Evolutionary conservation across 2,797 vertebrate genomes (phyloP).

Genomic region (Apodemus agrarius): DNA sequence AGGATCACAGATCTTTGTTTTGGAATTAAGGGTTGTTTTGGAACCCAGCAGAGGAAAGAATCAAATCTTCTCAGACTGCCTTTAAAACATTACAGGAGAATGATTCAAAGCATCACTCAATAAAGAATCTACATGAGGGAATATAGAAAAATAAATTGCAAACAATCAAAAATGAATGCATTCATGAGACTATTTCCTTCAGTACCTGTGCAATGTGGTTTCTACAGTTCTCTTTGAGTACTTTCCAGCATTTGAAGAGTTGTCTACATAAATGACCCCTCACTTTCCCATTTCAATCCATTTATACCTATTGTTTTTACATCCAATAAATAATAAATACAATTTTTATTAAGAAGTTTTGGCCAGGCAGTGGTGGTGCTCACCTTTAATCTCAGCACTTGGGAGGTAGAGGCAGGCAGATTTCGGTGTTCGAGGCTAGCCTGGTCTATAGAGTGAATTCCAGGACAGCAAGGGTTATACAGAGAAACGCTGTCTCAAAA

Average conservation of each 20-base stretch:
- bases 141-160: constrained; percentile 22
- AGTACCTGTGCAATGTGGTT: neutral
- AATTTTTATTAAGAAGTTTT: neutral
- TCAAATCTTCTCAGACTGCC: neutral
- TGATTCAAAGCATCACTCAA: neutral
- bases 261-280: neutral
- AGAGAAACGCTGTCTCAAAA: no score
- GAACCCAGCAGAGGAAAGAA: neutral
- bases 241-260: neutral
- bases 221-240: neutral
- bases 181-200: neutral
- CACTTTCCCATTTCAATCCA: neutral
- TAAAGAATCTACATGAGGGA: neutral
- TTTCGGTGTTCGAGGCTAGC: no score
- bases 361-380: no score
- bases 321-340: neutral
- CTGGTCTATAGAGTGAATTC: no score
- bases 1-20: constrained; percentile 52
- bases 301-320: neutral
- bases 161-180: constrained; percentile 46
- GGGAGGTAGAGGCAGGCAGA: no score
- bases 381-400: no score
- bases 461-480: no score
- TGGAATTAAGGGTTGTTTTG: neutral
- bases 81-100: constrained; percentile 9